Evolutionary conservation across 1,140 invertebrate species (phyloP).

Genomic region (Drosophila ambigua): DNA sequence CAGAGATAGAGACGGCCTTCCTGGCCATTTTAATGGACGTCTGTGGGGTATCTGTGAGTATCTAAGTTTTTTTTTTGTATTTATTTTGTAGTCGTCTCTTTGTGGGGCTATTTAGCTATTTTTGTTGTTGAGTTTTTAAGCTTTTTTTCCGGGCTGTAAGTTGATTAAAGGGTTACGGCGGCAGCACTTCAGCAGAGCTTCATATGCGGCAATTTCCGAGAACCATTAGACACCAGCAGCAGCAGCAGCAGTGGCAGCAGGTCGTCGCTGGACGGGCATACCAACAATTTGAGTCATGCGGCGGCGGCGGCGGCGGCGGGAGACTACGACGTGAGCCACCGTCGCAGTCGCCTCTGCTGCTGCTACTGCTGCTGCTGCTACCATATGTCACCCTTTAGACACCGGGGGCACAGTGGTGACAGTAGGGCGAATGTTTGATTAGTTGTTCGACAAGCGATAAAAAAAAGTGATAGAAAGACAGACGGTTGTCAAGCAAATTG

Average conservation of each 20-base stretch:
- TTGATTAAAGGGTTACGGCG: too few relatives aligned
- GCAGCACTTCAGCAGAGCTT: too few relatives aligned
- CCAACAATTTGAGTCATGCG: constrained; percentile 54
- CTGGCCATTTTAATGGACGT: too few relatives aligned
- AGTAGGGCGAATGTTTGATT: constrained; percentile 22
- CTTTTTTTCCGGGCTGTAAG: too few relatives aligned
- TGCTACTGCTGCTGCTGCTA: not conserved
- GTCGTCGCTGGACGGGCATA: constrained; percentile 26
- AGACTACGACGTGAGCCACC: constrained; percentile 11
- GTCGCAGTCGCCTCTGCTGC: not conserved
- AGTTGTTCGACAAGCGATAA: constrained; percentile 6
- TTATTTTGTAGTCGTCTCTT: too few relatives aligned
- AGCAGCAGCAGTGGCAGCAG: constrained; percentile 12
- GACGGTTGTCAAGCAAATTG: constrained; percentile 11
- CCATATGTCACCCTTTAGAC: constrained; percentile 44
- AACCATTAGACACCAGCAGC: constrained; percentile 17
- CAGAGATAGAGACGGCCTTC: too few relatives aligned
- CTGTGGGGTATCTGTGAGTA: too few relatives aligned
- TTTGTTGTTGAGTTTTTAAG: too few relatives aligned
- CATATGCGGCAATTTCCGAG: too few relatives aligned
- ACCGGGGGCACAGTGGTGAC: constrained; percentile 28
- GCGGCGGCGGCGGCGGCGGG: not conserved
- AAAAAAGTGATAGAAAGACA: too few relatives aligned
- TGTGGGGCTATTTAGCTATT: too few relatives aligned
- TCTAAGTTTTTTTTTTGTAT: too few relatives aligned